Evolutionary conservation across 2,797 vertebrate species (phyloP).

Genomic region (Octomys mimax): DNA sequence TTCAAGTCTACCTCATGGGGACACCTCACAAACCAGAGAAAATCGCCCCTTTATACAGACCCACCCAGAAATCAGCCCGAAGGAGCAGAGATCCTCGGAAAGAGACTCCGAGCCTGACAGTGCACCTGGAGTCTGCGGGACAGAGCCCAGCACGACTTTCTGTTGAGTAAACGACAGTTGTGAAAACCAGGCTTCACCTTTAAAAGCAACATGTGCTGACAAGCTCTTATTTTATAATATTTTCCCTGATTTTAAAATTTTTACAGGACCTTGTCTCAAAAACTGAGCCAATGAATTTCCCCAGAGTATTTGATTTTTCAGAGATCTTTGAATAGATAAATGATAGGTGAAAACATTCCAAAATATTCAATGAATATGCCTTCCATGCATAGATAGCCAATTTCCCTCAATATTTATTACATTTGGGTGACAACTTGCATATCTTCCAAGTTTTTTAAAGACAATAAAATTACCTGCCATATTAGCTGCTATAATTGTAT

Average conservation of each 20-base stretch:
- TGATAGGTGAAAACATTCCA: not conserved
- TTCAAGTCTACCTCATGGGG: not conserved
- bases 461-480: not conserved
- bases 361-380: conserved; percentile 12
- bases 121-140: not conserved
- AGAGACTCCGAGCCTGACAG: conserved; percentile 11
- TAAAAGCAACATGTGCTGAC: not conserved
- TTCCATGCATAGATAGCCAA: not conserved
- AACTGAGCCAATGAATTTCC: not conserved
- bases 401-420: not conserved
- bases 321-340: conserved; percentile 30
- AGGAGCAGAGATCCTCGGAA: conserved; percentile 1
- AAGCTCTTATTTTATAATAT: conserved; percentile 46
- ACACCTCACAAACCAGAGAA: not conserved
- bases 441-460: not conserved
- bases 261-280: not conserved
- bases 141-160: not conserved
- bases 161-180: not conserved
- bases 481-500: not conserved
- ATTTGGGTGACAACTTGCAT: not conserved
- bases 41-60: not conserved
- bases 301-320: not conserved
- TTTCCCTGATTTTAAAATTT: conserved; percentile 26
- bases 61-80: conserved; percentile 22
- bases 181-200: not conserved